phyloP scores from a whole-genome alignment of 2,888 invertebrate species.

The Teleiodes luculella region DNA sequence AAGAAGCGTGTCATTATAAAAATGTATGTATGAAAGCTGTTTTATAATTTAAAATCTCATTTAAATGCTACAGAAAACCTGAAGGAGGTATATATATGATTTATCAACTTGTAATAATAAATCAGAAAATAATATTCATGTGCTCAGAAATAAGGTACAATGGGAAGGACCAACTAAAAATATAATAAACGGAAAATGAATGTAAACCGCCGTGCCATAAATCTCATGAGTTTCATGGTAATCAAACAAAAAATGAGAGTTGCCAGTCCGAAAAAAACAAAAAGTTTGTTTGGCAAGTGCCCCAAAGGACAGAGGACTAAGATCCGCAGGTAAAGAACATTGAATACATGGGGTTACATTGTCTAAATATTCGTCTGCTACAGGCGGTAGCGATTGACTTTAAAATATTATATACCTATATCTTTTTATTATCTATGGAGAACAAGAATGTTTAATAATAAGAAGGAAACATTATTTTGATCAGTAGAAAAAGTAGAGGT shows the following conservation, averaged over 20 bases:
- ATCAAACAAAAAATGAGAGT: conserved; percentile 74
- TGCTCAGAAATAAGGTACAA: conserved; percentile 50
- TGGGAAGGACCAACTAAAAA: conserved; percentile 50
- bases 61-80: too few relatives aligned
- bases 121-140: neutral
- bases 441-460: too few relatives aligned
- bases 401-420: neutral
- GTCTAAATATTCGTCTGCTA: conserved; percentile 33
- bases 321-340: conserved; percentile 29
- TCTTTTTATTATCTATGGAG: too few relatives aligned
- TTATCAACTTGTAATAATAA: too few relatives aligned
- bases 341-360: conserved; percentile 29
- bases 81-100: too few relatives aligned
- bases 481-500: too few relatives aligned
- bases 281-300: conserved; percentile 69
- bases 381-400: neutral
- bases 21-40: too few relatives aligned
- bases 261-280: conserved; percentile 73
- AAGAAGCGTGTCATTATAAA: too few relatives aligned
- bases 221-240: conserved; percentile 63
- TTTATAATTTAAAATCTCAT: too few relatives aligned
- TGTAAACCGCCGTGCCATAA: conserved; percentile 71
- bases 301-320: conserved; percentile 45
- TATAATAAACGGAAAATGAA: conserved; percentile 74
- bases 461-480: too few relatives aligned